phyloP scores from a whole-genome alignment of 2,797 vertebrate genomes.

The Emydoidea blandingii region DNA sequence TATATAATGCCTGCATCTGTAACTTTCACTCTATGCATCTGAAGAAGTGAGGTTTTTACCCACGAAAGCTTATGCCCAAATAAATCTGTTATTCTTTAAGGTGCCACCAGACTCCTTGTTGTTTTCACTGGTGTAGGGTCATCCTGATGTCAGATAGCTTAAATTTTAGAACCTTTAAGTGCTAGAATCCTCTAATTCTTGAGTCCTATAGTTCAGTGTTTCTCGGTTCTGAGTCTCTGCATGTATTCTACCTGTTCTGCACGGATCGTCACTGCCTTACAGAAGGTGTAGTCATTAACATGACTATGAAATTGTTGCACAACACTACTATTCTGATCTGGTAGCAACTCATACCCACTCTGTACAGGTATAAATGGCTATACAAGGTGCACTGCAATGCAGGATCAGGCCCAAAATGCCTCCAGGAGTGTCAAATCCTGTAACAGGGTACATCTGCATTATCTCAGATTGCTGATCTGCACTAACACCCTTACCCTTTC shows the following conservation, averaged over 20 bases:
- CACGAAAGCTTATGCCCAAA: too few relatives aligned
- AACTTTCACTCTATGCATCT: too few relatives aligned
- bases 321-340: neutral
- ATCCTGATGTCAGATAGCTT: neutral
- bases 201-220: neutral
- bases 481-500: neutral
- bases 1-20: too few relatives aligned
- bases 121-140: neutral
- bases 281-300: neutral
- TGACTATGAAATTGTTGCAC: neutral
- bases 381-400: neutral
- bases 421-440: neutral
- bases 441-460: neutral
- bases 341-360: neutral
- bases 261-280: accelerated
- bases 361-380: neutral
- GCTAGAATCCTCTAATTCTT: neutral
- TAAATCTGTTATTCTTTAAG: too few relatives aligned
- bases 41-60: too few relatives aligned
- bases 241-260: neutral
- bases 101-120: too few relatives aligned
- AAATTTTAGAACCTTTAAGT: neutral
- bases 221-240: neutral
- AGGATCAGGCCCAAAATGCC: accelerated
- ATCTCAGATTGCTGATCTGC: neutral